These are phyloP conservation scores for Cebidichthys violaceus DNA, from an alignment of 2,113 vertebrate species.

Conservation along the genomic window DNA sequence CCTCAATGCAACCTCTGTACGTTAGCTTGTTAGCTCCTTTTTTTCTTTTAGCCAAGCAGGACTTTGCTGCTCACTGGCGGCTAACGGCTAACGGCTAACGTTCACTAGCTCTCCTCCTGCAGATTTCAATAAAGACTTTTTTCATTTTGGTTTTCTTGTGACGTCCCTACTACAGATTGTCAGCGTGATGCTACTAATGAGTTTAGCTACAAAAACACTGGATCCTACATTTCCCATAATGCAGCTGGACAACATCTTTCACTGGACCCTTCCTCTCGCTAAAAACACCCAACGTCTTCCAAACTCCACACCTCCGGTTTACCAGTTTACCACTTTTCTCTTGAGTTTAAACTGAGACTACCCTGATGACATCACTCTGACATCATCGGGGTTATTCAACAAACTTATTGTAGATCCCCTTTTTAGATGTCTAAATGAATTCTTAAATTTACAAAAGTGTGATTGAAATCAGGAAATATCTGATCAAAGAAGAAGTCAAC, in stretches of 20 bases:
- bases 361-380: neutral
- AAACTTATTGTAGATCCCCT: neutral
- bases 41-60: no score
- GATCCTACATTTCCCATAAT: slow-evolving; percentile 5
- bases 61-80: no score
- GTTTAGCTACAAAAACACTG: neutral
- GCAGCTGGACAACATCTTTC: neutral
- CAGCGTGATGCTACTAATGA: no score
- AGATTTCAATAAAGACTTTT: no score
- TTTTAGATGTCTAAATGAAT: neutral
- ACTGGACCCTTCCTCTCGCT: neutral
- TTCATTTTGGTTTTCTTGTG: no score
- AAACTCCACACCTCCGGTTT: neutral
- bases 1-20: no score
- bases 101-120: no score
- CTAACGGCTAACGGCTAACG: no score
- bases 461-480: neutral
- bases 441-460: neutral
- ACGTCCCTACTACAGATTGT: no score
- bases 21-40: no score
- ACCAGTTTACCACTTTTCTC: no score
- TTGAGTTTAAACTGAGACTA: neutral
- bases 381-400: neutral
- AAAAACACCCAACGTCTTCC: neutral
- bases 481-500: neutral